These are phyloP conservation scores for Gracilinanus agilis DNA, from an alignment of 2,113 vertebrate genomes.

Conservation along the genomic window DNA sequence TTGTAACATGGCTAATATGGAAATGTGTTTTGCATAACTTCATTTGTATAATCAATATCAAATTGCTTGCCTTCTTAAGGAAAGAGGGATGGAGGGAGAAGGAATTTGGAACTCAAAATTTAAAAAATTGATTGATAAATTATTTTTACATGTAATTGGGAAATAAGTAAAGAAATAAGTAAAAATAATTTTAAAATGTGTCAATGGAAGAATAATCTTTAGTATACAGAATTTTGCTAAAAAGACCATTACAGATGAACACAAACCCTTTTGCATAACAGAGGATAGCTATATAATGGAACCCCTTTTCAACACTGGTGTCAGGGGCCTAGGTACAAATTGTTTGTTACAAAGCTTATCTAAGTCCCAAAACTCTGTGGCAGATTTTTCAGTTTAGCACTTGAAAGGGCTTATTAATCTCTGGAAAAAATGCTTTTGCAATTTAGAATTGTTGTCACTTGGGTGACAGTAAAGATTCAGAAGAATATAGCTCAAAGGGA, in stretches of 20 bases:
- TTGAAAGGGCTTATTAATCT: conserved; percentile 14
- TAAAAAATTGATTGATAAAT: background rate
- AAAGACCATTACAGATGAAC: background rate
- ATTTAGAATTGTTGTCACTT: conserved; percentile 34
- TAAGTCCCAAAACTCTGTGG: background rate
- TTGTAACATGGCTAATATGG: background rate
- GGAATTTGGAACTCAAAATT: background rate
- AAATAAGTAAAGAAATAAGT: background rate
- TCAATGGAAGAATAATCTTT: background rate
- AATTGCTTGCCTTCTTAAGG: background rate
- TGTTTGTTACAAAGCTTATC: background rate
- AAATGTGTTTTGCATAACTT: background rate
- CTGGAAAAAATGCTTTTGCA: background rate
- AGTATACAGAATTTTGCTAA: background rate
- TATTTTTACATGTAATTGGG: background rate
- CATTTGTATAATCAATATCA: background rate
- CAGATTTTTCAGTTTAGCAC: background rate
- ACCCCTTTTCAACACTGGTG: background rate
- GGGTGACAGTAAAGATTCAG: conserved; percentile 57
- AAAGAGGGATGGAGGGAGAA: background rate
- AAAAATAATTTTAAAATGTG: background rate
- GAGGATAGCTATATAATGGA: background rate
- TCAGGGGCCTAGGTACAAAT: background rate
- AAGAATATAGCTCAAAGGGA: background rate
- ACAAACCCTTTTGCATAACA: background rate